Evolutionary conservation across 2,113 vertebrate genomes (phyloP), one percentile per base, ranked within the genome.

Genomic region (Origma solitaria): DNA sequence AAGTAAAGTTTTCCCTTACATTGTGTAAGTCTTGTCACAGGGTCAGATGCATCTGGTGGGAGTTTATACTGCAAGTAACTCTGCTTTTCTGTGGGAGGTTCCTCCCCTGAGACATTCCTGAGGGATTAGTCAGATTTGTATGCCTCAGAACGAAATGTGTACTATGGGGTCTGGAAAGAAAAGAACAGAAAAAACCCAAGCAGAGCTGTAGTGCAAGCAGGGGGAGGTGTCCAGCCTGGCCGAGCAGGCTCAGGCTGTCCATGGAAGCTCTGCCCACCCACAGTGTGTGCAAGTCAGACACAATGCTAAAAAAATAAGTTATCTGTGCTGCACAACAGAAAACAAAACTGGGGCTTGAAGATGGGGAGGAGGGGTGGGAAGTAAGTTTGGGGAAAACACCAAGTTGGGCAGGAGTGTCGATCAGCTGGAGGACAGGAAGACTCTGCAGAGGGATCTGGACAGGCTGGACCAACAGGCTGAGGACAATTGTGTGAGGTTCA

Each of bases 1-100:
- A 96, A 94, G 98, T 98, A 85, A 98, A 98, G 94, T 71, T 37
- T 78, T 66, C 47, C 45, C 77, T 22, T 40, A 44, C 11, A 51
- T 11, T 69, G 35, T 7, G 1, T 24, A 50, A 75, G 45, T 24
- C 18, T 92, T 87, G 56, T 91, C 66, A 38, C 38, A 40, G 38
- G 25, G n/a, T 66, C 60, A 84, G 65, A 73, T 80, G 58, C 49
- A 27, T 75, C 44, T 61, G 42, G 89, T 95, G 81, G 91, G 94
- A 92, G 82, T 80, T 92, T 61, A 72, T 50, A 65, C 28, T 50
- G 83, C 53, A 77, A 87, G 64, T 53, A 57, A 69, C 61, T 1
- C 1, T 61, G 68, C 30, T 92, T 73, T 89, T 93, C 82, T 62
- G 88, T 85, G 91, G 94, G 88, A 93, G 85, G 79, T 77, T 90